phyloP scores from a whole-genome alignment of 2,888 invertebrate species.

The Alcis repandata region DNA sequence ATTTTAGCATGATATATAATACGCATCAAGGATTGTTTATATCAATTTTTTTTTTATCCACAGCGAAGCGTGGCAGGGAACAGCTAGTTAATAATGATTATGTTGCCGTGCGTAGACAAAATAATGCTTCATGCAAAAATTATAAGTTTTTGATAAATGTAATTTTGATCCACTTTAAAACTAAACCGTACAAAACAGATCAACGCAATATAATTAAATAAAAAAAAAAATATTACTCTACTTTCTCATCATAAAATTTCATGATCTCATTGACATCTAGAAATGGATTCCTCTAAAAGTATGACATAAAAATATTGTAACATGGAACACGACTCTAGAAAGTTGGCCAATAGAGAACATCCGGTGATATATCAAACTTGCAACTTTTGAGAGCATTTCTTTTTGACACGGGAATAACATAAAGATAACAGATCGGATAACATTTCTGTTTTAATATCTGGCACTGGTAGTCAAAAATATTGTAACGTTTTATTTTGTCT shows the following conservation, averaged over 20 bases:
- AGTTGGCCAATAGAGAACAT: slow-evolving; percentile 60
- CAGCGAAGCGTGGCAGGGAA: no score
- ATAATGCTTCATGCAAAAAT: not conserved
- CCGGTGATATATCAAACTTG: slow-evolving; percentile 46
- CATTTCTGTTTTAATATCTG: slow-evolving; percentile 4
- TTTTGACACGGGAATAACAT: slow-evolving; percentile 21
- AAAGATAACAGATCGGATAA: slow-evolving; percentile 21
- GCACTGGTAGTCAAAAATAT: not conserved
- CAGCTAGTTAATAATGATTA: no score
- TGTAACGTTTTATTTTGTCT: no score
- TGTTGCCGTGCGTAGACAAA: no score
- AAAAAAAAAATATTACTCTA: no score
- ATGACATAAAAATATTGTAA: slow-evolving; percentile 56
- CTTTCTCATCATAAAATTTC: slow-evolving; percentile 18
- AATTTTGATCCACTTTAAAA: not conserved
- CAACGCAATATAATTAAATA: no score
- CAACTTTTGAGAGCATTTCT: slow-evolving; percentile 38
- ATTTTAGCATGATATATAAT: no score
- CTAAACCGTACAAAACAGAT: no score
- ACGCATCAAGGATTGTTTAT: no score
- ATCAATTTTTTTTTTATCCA: no score
- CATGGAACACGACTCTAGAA: slow-evolving; percentile 57
- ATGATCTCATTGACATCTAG: slow-evolving; percentile 38
- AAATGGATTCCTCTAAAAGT: slow-evolving; percentile 49
- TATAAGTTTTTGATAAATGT: not conserved